Evolutionary conservation across 2,888 invertebrate genomes (phyloP).

Genomic region (Cynaeus angustus): DNA sequence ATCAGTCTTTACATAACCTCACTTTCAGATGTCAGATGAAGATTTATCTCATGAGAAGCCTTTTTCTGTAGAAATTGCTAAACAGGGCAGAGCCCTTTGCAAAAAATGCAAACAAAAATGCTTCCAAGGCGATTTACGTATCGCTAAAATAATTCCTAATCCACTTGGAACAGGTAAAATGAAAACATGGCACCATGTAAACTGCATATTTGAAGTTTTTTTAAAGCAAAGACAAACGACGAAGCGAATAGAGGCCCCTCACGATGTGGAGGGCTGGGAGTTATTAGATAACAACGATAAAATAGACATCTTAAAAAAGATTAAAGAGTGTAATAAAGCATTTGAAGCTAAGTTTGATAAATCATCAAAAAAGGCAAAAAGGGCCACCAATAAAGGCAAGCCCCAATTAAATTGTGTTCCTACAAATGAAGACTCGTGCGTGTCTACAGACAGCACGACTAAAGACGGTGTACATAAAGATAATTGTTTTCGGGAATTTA

Average conservation of each 20-base stretch:
- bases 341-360: conserved; percentile 74
- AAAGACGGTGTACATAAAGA: conserved; percentile 72
- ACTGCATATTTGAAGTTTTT: conserved; percentile 87
- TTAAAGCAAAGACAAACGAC: conserved; percentile 86
- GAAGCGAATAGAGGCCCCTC: conserved; percentile 80
- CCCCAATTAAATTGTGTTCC: not conserved
- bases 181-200: conserved; percentile 89
- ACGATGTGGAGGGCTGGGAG: conserved; percentile 87
- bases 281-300: conserved; percentile 80
- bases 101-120: conserved; percentile 91
- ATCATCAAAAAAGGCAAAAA: conserved; percentile 41
- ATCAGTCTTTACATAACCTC: conserved; percentile 19
- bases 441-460: conserved; percentile 17
- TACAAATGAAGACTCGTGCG: conserved; percentile 16
- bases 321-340: conserved; percentile 77
- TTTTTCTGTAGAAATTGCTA: conserved; percentile 86
- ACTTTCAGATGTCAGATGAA: conserved; percentile 45
- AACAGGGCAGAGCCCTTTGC: conserved; percentile 86
- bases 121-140: conserved; percentile 80
- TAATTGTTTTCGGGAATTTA: conserved; percentile 84
- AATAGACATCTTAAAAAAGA: conserved; percentile 76
- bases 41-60: conserved; percentile 71
- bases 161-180: conserved; percentile 84
- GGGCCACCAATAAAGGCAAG: conserved; percentile 18
- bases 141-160: conserved; percentile 86